phyloP scores from a whole-genome alignment of 2,797 vertebrate genomes.

The Novumbra hubbsi region DNA sequence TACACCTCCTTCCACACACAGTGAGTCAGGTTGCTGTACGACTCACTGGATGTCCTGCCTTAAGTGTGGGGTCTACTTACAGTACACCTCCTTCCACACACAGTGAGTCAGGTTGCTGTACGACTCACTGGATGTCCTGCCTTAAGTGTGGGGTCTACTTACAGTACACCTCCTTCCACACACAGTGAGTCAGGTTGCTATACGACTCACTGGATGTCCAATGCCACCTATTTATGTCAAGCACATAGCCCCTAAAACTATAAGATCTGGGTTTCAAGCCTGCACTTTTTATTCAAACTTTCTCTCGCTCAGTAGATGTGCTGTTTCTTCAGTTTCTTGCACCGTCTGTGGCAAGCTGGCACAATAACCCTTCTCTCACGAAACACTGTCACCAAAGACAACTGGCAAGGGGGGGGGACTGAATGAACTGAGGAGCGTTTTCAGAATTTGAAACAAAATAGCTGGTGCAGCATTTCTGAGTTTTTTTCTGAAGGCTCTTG shows the following conservation, averaged over 20 bases:
- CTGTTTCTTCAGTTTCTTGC: slow-evolving; percentile 60
- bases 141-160: slow-evolving; percentile 12
- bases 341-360: slow-evolving; percentile 68
- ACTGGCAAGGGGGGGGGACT: slow-evolving; percentile 57
- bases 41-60: too few relatives aligned
- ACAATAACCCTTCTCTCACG: slow-evolving; percentile 62
- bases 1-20: slow-evolving; percentile 21
- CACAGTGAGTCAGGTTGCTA: too few relatives aligned
- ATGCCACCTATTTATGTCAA: background rate
- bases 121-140: too few relatives aligned
- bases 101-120: too few relatives aligned
- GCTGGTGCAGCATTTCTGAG: slow-evolving; percentile 76
- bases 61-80: slow-evolving; percentile 12
- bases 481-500: slow-evolving; percentile 77
- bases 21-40: too few relatives aligned
- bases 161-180: slow-evolving; percentile 15
- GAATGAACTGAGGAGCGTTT: slow-evolving; percentile 71
- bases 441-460: slow-evolving; percentile 78
- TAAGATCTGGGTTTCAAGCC: background rate
- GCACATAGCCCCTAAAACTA: background rate
- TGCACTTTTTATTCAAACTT: slow-evolving; percentile 69
- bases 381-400: slow-evolving; percentile 76
- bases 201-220: background rate
- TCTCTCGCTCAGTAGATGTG: slow-evolving; percentile 54
- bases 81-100: slow-evolving; percentile 21